These are phyloP conservation scores for Cygnus atratus DNA, from an alignment of 2,113 vertebrate species.

Conservation along the genomic window DNA sequence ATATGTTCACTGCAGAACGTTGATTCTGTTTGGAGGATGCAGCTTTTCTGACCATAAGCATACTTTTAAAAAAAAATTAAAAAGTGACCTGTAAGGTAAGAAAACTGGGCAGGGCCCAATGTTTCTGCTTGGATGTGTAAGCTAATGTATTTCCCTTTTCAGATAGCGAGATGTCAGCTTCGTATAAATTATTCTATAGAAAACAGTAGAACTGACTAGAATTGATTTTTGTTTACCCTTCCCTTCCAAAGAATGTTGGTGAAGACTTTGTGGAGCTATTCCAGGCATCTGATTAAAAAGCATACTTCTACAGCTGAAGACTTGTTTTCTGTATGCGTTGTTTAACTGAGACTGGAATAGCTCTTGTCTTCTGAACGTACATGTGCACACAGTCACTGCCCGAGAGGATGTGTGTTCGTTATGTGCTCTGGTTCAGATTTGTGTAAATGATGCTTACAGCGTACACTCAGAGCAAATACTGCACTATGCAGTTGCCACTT, in stretches of 20 bases:
- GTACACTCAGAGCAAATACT: not conserved
- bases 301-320: not conserved
- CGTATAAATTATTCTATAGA: not conserved
- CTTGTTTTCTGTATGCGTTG: not conserved
- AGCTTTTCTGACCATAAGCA: not conserved
- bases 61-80: not conserved
- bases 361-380: not conserved
- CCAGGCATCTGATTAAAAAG: not conserved
- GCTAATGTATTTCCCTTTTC: not conserved
- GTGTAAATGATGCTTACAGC: rapidly evolving
- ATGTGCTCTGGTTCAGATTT: not conserved
- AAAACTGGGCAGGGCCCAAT: not conserved
- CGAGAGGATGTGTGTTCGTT: not conserved
- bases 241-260: not conserved
- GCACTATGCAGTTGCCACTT: conserved; percentile 39
- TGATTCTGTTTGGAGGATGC: not conserved
- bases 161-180: not conserved
- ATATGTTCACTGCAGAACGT: not conserved
- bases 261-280: not conserved
- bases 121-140: not conserved
- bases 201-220: not conserved
- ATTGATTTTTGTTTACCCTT: not conserved
- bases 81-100: not conserved
- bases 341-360: not conserved
- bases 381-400: not conserved